A percentile compares a stretch with the other conserved stretches of the same genome.
Evolutionary conservation across 2,797 vertebrate genomes (phyloP).

Genomic region (Mus caroli): DNA sequence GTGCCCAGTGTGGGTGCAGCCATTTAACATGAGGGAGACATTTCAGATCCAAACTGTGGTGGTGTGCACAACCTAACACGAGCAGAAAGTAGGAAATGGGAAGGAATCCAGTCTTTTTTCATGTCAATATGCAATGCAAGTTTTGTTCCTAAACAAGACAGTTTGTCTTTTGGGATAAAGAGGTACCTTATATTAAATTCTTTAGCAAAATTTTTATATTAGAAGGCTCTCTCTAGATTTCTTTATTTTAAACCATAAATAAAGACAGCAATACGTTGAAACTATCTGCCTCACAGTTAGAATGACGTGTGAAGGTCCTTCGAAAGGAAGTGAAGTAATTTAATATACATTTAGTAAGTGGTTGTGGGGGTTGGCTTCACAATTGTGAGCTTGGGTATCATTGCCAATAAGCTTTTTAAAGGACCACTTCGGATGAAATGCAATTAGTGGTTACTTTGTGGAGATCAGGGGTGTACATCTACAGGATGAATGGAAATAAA

Average conservation of each 20-base stretch:
- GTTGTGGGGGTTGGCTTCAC: slow-evolving; percentile 66
- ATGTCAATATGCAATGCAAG: not conserved
- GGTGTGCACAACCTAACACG: not conserved
- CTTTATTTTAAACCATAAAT: slow-evolving; percentile 58
- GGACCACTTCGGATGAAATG: slow-evolving; percentile 74
- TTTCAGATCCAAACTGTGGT: not conserved
- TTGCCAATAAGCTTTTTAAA: slow-evolving; percentile 69
- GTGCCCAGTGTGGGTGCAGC: not conserved
- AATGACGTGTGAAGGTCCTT: slow-evolving; percentile 28
- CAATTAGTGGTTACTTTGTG: slow-evolving; percentile 81
- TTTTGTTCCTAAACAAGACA: not conserved
- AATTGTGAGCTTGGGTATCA: slow-evolving; percentile 60
- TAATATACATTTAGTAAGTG: slow-evolving; percentile 45
- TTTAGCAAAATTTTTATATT: not conserved
- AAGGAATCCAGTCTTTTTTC: not conserved
- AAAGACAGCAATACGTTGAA: not conserved
- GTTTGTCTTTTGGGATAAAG: slow-evolving; percentile 50
- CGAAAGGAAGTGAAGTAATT: slow-evolving; percentile 59
- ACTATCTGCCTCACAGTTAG: not conserved
- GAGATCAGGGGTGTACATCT: slow-evolving; percentile 37
- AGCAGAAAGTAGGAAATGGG: not conserved
- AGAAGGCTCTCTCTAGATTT: not conserved
- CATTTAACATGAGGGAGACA: not conserved
- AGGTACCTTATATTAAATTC: not conserved
- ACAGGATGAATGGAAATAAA: slow-evolving; percentile 77